phyloP scores from a whole-genome alignment of 2,888 invertebrate species.

The Pristionchus fissidentatus region DNA sequence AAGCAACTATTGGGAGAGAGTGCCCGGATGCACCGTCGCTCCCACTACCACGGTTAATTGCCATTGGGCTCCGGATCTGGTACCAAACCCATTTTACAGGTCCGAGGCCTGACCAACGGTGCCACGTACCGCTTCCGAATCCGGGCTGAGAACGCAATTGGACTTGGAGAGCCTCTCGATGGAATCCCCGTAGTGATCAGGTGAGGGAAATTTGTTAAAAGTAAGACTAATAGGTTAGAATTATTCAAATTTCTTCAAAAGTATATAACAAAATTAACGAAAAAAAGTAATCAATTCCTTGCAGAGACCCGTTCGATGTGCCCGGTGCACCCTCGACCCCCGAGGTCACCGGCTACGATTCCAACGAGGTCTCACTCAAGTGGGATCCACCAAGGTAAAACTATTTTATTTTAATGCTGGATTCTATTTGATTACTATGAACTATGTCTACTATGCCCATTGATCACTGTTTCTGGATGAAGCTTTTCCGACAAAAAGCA shows the following conservation, averaged over 20 bases:
- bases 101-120: conserved; percentile 91
- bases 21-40: conserved; percentile 91
- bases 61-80: background rate
- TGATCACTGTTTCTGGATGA: background rate
- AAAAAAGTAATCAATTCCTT: conserved; percentile 81
- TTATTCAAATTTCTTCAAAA: background rate
- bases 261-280: background rate
- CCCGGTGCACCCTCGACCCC: conserved; percentile 93
- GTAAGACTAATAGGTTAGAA: background rate
- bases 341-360: conserved; percentile 93
- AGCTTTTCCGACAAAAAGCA: too few relatives aligned
- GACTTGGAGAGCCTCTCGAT: conserved; percentile 92
- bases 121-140: conserved; percentile 89
- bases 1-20: conserved; percentile 90
- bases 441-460: background rate
- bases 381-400: conserved; percentile 85
- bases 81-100: conserved; percentile 83
- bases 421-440: background rate
- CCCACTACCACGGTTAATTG: conserved; percentile 87
- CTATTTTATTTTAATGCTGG: background rate
- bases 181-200: conserved; percentile 82
- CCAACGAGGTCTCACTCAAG: conserved; percentile 91
- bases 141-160: conserved; percentile 95
- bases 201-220: background rate
- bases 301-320: conserved; percentile 95